Evolutionary conservation across 1,140 invertebrate species (phyloP).

Genomic region (Anoplophora glabripennis): DNA sequence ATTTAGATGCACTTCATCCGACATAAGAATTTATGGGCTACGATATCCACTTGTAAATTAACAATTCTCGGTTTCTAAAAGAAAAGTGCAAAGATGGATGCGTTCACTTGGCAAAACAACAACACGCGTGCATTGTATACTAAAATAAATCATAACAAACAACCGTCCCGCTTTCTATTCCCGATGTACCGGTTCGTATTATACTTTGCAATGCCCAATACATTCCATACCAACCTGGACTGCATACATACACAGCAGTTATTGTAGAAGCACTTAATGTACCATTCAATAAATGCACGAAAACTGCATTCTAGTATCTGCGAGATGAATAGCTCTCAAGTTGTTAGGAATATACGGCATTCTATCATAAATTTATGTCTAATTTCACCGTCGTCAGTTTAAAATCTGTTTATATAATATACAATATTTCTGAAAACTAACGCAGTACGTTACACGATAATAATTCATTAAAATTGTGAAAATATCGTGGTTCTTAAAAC

Average conservation of each 20-base stretch:
- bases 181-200: slow-evolving; percentile 29
- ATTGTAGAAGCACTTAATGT: slow-evolving; percentile 34
- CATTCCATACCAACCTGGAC: slow-evolving; percentile 3
- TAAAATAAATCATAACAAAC: slow-evolving; percentile 26
- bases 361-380: not conserved
- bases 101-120: slow-evolving; percentile 14
- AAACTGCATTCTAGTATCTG: slow-evolving; percentile 27
- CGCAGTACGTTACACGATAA: no score
- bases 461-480: no score
- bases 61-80: slow-evolving; percentile 6
- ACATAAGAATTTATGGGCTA: slow-evolving; percentile 17
- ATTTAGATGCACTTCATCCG: no score
- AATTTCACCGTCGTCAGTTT: no score
- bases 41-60: slow-evolving; percentile 17
- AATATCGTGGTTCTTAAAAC: no score
- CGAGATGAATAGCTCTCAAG: slow-evolving; percentile 15
- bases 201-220: slow-evolving; percentile 24
- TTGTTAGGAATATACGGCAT: slow-evolving; percentile 1
- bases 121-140: slow-evolving; percentile 19
- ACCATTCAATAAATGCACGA: slow-evolving; percentile 39
- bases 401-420: no score
- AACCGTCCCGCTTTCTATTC: slow-evolving; percentile 29
- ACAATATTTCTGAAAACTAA: no score
- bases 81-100: slow-evolving; percentile 9
- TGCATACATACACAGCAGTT: slow-evolving; percentile 17